phyloP scores from a whole-genome alignment of 2,888 invertebrate species.

The Drosophila helvetica region DNA sequence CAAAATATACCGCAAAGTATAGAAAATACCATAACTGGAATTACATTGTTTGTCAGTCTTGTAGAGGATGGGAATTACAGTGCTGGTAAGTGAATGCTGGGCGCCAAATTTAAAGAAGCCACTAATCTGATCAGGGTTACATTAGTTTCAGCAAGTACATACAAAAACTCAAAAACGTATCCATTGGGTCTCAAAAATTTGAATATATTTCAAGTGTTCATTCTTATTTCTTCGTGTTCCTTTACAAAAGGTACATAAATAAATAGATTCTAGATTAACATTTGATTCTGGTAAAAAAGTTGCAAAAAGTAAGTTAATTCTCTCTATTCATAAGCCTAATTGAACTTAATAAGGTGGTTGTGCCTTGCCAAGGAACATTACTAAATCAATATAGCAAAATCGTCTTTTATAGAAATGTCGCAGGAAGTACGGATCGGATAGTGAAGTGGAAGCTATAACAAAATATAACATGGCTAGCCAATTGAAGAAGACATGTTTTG shows the following conservation, averaged over 20 bases:
- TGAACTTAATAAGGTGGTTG: slow-evolving; percentile 62
- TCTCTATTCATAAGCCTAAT: slow-evolving; percentile 47
- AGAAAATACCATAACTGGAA: no score
- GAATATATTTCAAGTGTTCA: slow-evolving; percentile 63
- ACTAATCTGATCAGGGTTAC: neutral
- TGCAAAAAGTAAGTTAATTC: slow-evolving; percentile 21
- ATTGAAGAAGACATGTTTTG: slow-evolving; percentile 27
- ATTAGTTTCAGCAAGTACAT: no score
- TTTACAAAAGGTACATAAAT: slow-evolving; percentile 45
- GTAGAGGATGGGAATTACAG: neutral
- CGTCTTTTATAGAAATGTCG: slow-evolving; percentile 59
- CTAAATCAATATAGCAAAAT: slow-evolving; percentile 46
- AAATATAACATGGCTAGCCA: slow-evolving; percentile 29
- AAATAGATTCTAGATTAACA: slow-evolving; percentile 30
- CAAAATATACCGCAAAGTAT: no score
- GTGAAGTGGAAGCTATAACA: slow-evolving; percentile 28
- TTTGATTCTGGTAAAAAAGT: slow-evolving; percentile 53
- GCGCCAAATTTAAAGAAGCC: neutral
- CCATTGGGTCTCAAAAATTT: slow-evolving; percentile 27
- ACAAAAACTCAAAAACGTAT: no score
- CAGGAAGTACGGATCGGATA: slow-evolving; percentile 23
- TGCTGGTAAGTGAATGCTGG: neutral
- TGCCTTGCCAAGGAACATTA: slow-evolving; percentile 60
- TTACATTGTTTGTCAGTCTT: no score
- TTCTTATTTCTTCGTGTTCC: slow-evolving; percentile 47